Evolutionary conservation across 2,888 invertebrate genomes (phyloP).

Genomic region (Azorinus chamasolen): DNA sequence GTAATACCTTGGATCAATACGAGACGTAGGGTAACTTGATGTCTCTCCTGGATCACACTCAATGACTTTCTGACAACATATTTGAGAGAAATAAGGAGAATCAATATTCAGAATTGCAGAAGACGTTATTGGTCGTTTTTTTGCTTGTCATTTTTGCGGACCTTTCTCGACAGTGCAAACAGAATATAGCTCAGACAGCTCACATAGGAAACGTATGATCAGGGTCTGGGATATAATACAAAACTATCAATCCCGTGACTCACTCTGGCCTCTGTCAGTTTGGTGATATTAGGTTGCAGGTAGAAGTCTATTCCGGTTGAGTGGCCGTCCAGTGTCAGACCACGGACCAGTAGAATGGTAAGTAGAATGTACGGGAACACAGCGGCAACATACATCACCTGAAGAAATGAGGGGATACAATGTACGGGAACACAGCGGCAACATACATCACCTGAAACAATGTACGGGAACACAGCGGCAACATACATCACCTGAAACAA

Average conservation of each 20-base stretch:
- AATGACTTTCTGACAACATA: too few relatives aligned
- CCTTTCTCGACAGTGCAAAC: too few relatives aligned
- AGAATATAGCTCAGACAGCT: too few relatives aligned
- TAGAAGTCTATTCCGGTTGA: conserved; percentile 77
- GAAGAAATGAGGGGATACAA: conserved; percentile 52
- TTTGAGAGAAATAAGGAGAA: too few relatives aligned
- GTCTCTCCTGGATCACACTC: too few relatives aligned
- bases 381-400: conserved; percentile 79
- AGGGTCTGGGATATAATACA: too few relatives aligned
- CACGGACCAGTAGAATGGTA: conserved; percentile 78
- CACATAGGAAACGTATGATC: too few relatives aligned
- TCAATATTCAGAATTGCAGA: too few relatives aligned
- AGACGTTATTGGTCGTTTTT: too few relatives aligned
- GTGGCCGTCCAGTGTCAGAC: conserved; percentile 78
- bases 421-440: conserved; percentile 79
- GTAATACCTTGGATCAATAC: too few relatives aligned
- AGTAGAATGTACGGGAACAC: conserved; percentile 81
- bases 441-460: conserved; percentile 78
- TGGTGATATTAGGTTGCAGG: conserved; percentile 74
- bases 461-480: conserved; percentile 79
- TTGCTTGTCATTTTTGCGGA: too few relatives aligned
- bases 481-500: conserved; percentile 78
- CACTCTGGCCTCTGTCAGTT: conserved; percentile 74
- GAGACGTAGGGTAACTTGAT: too few relatives aligned
- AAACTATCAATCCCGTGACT: conserved; percentile 42